Conservation (phyloP, 2,113 vertebrate species). For the Psophia crepitans region DNA sequence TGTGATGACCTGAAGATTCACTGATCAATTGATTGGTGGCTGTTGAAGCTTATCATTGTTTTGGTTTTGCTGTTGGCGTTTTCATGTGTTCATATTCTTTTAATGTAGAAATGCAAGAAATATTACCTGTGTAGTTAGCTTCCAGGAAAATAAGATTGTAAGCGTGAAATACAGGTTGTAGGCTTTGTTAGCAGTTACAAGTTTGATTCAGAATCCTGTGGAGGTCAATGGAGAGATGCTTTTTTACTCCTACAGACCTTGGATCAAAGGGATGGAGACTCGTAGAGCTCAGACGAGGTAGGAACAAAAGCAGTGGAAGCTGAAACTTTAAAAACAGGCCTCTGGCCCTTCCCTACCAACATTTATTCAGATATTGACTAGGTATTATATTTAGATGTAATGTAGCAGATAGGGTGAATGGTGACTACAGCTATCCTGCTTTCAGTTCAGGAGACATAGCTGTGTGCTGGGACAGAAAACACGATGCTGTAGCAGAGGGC, state of each 20-base stretch:
- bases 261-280: background rate
- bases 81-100: background rate
- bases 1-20: background rate
- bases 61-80: background rate
- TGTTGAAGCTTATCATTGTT: background rate
- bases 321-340: background rate
- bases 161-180: background rate
- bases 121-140: background rate
- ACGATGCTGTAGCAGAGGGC: background rate
- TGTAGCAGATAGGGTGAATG: background rate
- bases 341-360: background rate
- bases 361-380: background rate
- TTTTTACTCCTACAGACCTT: background rate
- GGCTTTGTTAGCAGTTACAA: background rate
- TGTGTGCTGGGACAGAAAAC: background rate
- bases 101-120: background rate
- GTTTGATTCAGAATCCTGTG: background rate
- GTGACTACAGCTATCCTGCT: background rate
- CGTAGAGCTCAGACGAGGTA: fast-evolving
- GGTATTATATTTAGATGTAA: too few relatives aligned
- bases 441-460: background rate
- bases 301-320: background rate
- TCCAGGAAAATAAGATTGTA: background rate
- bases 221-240: background rate
- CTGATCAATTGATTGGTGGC: background rate